Percentiles rank a stretch among this genome's conserved stretches.
Conservation (phyloP, 2,797 vertebrate species). For the Okamejei kenojei region DNA sequence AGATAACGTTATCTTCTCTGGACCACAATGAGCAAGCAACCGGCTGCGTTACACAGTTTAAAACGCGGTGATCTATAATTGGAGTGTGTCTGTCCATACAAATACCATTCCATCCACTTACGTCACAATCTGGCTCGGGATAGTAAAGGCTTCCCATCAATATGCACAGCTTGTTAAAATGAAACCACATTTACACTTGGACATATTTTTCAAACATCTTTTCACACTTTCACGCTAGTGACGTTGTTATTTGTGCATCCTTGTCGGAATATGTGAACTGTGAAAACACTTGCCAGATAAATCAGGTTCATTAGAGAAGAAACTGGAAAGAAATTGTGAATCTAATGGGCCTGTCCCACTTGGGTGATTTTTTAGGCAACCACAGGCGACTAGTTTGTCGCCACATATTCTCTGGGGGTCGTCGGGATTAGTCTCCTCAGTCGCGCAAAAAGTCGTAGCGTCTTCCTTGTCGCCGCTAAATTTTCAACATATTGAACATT, state of each 20-base stretch:
- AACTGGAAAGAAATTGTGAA: not conserved
- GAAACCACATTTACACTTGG: too few species aligned
- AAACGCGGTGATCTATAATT: not conserved
- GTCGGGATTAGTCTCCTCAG: too few species aligned
- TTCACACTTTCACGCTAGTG: not conserved
- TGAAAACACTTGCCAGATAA: not conserved
- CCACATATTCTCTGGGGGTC: too few species aligned
- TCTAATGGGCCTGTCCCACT: too few species aligned
- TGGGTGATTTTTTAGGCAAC: too few species aligned
- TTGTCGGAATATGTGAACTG: not conserved
- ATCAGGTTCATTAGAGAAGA: not conserved
- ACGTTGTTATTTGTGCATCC: not conserved
- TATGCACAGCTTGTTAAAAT: not conserved
- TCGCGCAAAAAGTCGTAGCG: too few species aligned
- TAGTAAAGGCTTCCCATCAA: not conserved
- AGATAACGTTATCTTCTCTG: too few species aligned
- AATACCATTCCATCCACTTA: not conserved
- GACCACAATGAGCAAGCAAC: not conserved
- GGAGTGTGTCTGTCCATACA: not conserved
- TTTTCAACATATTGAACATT: too few species aligned
- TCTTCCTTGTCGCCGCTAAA: too few species aligned
- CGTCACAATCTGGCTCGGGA: not conserved
- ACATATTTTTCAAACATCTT: slow-evolving; percentile 11
- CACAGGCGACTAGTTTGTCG: too few species aligned
- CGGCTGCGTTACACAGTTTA: not conserved